A percentile compares a stretch with the other conserved stretches of the same genome.
These are phyloP conservation scores for Hippoglossus hippoglossus DNA, from an alignment of 2,797 vertebrate genomes.

Conservation along the genomic window DNA sequence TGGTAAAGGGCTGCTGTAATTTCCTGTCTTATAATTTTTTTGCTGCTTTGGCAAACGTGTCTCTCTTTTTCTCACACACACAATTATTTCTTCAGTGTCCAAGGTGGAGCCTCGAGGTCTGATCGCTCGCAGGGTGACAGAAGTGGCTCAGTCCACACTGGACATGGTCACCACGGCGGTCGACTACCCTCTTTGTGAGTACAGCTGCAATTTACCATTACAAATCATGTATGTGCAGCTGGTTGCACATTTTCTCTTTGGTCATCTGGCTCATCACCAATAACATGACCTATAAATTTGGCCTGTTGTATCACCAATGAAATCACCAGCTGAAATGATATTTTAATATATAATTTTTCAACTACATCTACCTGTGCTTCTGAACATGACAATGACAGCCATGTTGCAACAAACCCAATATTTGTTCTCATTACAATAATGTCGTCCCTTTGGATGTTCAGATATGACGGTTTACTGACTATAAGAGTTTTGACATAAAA, in stretches of 20 bases:
- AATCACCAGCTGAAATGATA: too few relatives aligned
- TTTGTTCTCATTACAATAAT: neutral
- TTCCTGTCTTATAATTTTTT: neutral
- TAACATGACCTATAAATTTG: neutral
- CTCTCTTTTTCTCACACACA: neutral
- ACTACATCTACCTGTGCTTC: neutral
- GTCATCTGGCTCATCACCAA: neutral
- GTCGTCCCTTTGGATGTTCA: too few relatives aligned
- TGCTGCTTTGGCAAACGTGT: neutral
- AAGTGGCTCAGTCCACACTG: constrained; percentile 87
- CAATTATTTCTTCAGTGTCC: constrained; percentile 55
- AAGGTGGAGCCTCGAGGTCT: constrained; percentile 81
- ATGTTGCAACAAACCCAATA: neutral
- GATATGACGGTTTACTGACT: too few relatives aligned
- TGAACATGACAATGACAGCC: neutral
- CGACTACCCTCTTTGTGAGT: constrained; percentile 89
- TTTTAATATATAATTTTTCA: too few relatives aligned
- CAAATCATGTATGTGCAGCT: neutral
- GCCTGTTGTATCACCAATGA: too few relatives aligned
- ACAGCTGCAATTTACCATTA: neutral
- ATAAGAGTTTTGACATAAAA: too few relatives aligned
- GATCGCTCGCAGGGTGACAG: constrained; percentile 86
- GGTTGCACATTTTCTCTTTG: neutral
- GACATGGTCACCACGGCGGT: constrained; percentile 85
- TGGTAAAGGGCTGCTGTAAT: too few relatives aligned